A percentile compares a stretch with the other conserved stretches of the same genome.
These are phyloP conservation scores for Cryptocheilus praepositus DNA, from an alignment of 2,888 invertebrate genomes.

Conservation along the genomic window DNA sequence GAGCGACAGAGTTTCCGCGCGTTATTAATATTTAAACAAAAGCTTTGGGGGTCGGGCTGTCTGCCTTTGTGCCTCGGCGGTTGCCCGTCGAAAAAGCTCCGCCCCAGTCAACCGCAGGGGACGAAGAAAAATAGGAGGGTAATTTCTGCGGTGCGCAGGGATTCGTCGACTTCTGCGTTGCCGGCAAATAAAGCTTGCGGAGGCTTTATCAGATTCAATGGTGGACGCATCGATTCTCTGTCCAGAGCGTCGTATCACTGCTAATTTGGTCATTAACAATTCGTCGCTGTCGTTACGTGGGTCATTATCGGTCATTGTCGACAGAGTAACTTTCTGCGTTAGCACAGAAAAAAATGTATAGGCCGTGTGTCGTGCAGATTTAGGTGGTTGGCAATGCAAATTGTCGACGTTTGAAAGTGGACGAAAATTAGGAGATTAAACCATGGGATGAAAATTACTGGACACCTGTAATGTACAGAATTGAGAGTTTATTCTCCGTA, in stretches of 20 bases:
- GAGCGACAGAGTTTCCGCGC: conserved; percentile 52
- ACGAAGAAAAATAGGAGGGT: conserved; percentile 33
- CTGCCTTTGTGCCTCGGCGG: conserved; percentile 46
- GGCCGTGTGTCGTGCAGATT: too few relatives aligned
- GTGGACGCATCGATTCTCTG: too few relatives aligned
- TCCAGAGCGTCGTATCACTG: too few relatives aligned
- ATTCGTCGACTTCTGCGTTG: conserved; percentile 2
- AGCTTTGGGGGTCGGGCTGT: conserved; percentile 46
- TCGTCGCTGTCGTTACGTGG: too few relatives aligned
- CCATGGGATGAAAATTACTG: conserved; percentile 17
- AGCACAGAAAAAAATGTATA: too few relatives aligned
- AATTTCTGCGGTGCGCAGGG: conserved; percentile 5
- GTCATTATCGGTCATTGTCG: background rate
- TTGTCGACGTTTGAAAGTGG: too few relatives aligned
- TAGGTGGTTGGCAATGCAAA: too few relatives aligned
- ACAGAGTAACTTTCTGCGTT: background rate
- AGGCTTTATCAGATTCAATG: conserved; percentile 1
- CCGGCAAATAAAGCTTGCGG: background rate
- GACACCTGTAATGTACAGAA: conserved; percentile 54
- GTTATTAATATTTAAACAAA: conserved; percentile 69
- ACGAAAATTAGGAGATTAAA: background rate
- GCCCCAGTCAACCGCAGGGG: conserved; percentile 4
- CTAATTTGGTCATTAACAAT: too few relatives aligned
- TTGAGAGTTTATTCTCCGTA: conserved; percentile 63
- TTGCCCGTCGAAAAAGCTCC: conserved; percentile 33